Evolutionary conservation across 2,113 vertebrate species (phyloP), one percentile per base, ranked within the genome.

Genomic region (Pseudopodoces humilis): DNA sequence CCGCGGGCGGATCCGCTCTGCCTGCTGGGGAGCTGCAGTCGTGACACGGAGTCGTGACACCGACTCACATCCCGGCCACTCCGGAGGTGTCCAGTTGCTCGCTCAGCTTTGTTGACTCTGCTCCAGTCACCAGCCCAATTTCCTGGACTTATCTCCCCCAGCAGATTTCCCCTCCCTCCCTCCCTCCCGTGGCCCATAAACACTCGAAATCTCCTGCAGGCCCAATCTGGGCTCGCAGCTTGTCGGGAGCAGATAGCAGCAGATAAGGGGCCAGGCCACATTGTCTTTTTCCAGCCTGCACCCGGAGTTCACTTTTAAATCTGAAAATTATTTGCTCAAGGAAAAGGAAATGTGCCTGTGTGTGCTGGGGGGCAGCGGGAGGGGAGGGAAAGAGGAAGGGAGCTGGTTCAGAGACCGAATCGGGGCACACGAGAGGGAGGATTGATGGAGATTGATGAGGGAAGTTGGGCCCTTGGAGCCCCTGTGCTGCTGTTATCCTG

Each of bases 91-190:
- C 91, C 10, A 16, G 71, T 88, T 84, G 85, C 90, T 94, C 23
- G 4, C 84, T 86, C 65, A 16, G 33, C 96, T 95, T 86, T 95
- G 96, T 93, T 93, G 95, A 90, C 69, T 94, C 90, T 91, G 93
- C 86, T 78, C 67, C 96, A 88, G 82, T 30, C 89, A 23, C 87
- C 77, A 65, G 89, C 89, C 79, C 77, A 23, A 43, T 95, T 97
- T 97, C 96, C 96, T 97, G 95, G 62, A 86, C 88, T 97, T 97
- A 97, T 97, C 97, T 96, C 53, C 24, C 72, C 2, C 21, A 65
- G 71, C 97, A 97, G 96, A 97, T 97, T 97, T 97, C 96, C 97
- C 96, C 95, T 95, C 64, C 63, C 46, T 78, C 71, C 80, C 88
- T 95, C 60, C 82, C 86, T 91, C 62, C 94, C 14, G 56, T 44